These are phyloP conservation scores for Gallinago solitaria DNA, from an alignment of 2,797 vertebrate genomes.

Conservation along the genomic window DNA sequence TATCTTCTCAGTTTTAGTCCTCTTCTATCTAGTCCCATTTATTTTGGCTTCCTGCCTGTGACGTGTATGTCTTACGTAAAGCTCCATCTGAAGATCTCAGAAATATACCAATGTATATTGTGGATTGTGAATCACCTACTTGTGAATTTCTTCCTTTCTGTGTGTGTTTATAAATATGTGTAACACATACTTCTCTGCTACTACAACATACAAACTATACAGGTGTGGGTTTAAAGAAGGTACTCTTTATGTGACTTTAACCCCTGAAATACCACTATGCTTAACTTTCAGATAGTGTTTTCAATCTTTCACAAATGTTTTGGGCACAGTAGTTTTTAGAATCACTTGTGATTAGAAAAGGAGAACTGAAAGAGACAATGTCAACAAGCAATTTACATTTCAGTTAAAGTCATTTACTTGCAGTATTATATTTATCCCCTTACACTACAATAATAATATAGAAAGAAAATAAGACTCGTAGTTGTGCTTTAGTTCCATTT, in stretches of 20 bases:
- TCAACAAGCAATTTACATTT: background rate
- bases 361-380: background rate
- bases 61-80: background rate
- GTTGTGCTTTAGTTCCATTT: background rate
- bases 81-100: background rate
- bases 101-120: background rate
- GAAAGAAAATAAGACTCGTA: background rate
- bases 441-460: background rate
- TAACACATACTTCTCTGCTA: background rate
- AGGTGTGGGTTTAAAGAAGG: background rate
- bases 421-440: background rate
- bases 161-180: background rate
- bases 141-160: background rate
- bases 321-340: background rate
- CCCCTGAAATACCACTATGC: background rate
- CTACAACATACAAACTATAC: background rate
- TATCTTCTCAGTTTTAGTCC: background rate
- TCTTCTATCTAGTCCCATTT: background rate
- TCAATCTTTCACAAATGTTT: background rate
- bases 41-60: constrained; percentile 3
- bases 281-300: background rate
- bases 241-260: background rate
- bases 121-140: background rate
- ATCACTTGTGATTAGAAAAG: background rate
- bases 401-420: background rate